Evolutionary conservation across 2,797 vertebrate genomes (phyloP).

Genomic region (Sebastiscus tertius): DNA sequence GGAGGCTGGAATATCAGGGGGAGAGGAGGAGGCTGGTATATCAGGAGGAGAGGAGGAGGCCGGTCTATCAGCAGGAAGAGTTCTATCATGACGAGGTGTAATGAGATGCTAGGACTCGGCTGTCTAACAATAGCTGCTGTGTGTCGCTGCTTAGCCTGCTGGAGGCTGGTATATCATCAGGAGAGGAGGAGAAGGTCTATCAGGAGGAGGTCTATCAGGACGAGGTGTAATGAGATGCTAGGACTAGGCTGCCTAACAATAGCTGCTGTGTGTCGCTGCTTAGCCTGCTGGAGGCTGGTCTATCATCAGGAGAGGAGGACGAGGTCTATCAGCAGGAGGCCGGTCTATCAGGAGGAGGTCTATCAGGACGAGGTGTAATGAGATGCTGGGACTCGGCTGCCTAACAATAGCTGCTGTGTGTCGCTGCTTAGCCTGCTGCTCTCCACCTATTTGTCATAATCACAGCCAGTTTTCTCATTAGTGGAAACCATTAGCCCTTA

Average conservation of each 20-base stretch:
- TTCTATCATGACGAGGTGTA: conserved; percentile 66
- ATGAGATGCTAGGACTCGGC: conserved; percentile 90
- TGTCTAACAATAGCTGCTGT: conserved; percentile 89
- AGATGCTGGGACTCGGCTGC: conserved; percentile 89
- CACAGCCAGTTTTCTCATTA: conserved; percentile 97
- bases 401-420: conserved; percentile 90
- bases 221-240: conserved; percentile 89
- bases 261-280: conserved; percentile 92
- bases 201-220: neutral
- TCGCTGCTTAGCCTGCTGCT: conserved; percentile 97
- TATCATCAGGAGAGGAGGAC: neutral
- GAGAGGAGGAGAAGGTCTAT: neutral
- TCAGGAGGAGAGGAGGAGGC: neutral
- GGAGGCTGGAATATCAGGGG: neutral
- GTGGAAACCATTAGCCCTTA: conserved; percentile 94
- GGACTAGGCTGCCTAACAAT: conserved; percentile 89
- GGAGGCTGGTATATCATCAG: conserved; percentile 34
- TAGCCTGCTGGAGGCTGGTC: conserved; percentile 87
- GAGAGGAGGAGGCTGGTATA: neutral
- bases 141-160: conserved; percentile 97
- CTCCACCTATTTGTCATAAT: conserved; percentile 95
- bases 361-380: conserved; percentile 79
- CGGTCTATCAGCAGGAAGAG: neutral
- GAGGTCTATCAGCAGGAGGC: neutral
- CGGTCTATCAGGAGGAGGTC: neutral